Conservation (phyloP, 2,888 invertebrate species). For the Neoascia interrupta region DNA sequence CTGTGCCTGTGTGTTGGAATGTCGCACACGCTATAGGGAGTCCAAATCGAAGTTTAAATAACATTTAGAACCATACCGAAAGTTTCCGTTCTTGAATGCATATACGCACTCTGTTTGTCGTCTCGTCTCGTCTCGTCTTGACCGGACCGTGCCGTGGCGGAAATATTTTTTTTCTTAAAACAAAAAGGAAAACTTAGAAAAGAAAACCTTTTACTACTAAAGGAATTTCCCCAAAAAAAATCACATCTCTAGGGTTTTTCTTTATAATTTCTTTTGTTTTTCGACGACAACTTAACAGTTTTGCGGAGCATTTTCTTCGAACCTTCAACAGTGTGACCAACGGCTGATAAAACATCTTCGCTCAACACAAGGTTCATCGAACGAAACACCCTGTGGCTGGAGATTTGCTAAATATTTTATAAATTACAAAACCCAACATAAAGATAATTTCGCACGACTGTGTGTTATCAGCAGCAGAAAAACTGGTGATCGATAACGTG, state of each 20-base stretch:
- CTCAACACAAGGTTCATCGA: no score
- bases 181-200: conserved; percentile 11
- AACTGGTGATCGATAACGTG: conserved; percentile 51
- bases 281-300: conserved; percentile 42
- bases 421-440: not conserved
- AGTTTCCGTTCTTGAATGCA: conserved; percentile 70
- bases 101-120: conserved; percentile 70
- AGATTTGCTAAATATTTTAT: not conserved
- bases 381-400: no score
- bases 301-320: conserved; percentile 30
- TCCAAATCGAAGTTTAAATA: conserved; percentile 69
- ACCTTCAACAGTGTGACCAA: no score
- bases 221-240: no score
- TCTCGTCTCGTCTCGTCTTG: conserved; percentile 67
- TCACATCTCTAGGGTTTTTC: conserved; percentile 3
- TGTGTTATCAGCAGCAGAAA: conserved; percentile 45
- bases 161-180: conserved; percentile 50
- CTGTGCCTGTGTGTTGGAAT: conserved; percentile 28
- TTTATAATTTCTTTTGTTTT: conserved; percentile 27
- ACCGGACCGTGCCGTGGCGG: conserved; percentile 64
- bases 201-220: conserved; percentile 24
- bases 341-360: no score
- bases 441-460: conserved; percentile 22
- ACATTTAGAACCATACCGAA: conserved; percentile 68
- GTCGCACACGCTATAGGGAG: conserved; percentile 68